phyloP scores from a whole-genome alignment of 1,140 invertebrate species.

The Drosophila gunungcola region DNA sequence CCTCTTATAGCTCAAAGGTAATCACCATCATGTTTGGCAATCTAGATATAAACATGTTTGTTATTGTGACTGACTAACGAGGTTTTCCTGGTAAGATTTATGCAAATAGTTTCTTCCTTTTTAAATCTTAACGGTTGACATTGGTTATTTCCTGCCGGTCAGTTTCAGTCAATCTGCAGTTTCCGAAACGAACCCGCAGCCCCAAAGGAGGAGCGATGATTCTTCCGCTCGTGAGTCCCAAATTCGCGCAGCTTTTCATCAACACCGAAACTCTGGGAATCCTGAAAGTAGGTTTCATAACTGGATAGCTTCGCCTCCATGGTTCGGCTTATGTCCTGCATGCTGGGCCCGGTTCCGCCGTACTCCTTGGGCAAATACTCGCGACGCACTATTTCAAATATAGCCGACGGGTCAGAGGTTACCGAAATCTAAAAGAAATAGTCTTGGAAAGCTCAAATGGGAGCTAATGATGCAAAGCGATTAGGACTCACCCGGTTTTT shows the following conservation, averaged over 20 bases:
- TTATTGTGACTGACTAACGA: background rate
- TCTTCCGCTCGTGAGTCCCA: conserved; percentile 71
- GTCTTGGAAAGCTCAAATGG: too few species aligned
- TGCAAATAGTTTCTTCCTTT: background rate
- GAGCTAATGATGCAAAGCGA: too few species aligned
- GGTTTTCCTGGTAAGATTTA: background rate
- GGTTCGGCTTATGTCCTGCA: conserved; percentile 84
- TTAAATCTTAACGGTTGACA: background rate
- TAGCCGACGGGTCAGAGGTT: conserved; percentile 72
- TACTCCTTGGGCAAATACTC: conserved; percentile 86
- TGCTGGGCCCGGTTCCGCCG: conserved; percentile 85
- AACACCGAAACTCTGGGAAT: conserved; percentile 85
- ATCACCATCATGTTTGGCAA: too few species aligned
- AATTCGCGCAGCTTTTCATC: conserved; percentile 87
- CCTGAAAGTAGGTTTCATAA: conserved; percentile 85
- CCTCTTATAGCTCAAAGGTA: background rate
- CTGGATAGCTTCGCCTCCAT: conserved; percentile 86
- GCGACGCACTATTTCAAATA: conserved; percentile 84
- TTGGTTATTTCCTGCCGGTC: background rate
- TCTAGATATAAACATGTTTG: background rate
- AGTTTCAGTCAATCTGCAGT: conserved; percentile 69
- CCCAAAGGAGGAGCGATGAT: conserved; percentile 86
- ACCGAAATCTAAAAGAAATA: conserved; percentile 63
- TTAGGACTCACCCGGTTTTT: conserved; percentile 55
- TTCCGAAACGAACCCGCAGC: conserved; percentile 87